Evolutionary conservation across 2,888 invertebrate species (phyloP).

Genomic region (Aphidius colemani): DNA sequence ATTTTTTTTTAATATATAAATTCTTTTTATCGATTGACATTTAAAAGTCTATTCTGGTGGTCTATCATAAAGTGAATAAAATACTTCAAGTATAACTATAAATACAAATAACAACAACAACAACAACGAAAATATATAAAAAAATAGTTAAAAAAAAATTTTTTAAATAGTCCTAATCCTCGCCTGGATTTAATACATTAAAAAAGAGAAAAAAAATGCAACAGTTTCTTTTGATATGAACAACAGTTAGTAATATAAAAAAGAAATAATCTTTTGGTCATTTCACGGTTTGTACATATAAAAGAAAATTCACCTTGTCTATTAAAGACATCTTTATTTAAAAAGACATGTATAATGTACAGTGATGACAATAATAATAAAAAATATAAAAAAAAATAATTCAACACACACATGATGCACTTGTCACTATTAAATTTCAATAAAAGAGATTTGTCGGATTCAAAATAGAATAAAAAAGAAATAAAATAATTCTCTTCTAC

Average conservation of each 20-base stretch:
- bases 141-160: not conserved
- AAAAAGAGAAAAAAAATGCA: constrained; percentile 5
- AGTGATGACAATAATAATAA: constrained; percentile 22
- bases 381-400: not conserved
- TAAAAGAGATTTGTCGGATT: constrained; percentile 38
- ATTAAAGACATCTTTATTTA: not conserved
- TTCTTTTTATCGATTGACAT: too few species aligned
- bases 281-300: constrained; percentile 19
- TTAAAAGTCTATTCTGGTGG: too few species aligned
- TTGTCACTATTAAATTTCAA: constrained; percentile 35
- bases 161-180: constrained; percentile 13
- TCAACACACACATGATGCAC: constrained; percentile 31
- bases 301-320: constrained; percentile 12
- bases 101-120: too few species aligned
- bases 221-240: too few species aligned
- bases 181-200: not conserved
- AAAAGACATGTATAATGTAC: not conserved
- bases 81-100: too few species aligned
- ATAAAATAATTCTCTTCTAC: constrained; percentile 25
- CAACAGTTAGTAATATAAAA: not conserved
- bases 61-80: too few species aligned
- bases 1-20: too few species aligned
- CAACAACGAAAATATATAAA: too few species aligned
- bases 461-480: constrained; percentile 20
- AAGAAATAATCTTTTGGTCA: constrained; percentile 20